Percentiles rank a stretch among this genome's conserved stretches.
These are phyloP conservation scores for Strix aluco DNA, from an alignment of 2,113 vertebrate genomes.

Conservation along the genomic window DNA sequence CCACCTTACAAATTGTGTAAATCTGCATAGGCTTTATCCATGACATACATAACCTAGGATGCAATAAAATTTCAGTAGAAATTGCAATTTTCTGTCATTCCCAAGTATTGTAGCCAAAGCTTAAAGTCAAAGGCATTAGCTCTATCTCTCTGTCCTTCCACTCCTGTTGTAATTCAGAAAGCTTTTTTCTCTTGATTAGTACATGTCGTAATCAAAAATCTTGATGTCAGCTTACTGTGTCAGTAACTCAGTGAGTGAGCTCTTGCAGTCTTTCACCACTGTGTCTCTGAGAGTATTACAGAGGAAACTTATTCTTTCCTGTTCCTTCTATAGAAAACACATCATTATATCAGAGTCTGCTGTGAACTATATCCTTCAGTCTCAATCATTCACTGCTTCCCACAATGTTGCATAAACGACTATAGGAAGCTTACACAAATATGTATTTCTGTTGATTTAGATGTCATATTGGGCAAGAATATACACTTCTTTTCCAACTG, in stretches of 20 bases:
- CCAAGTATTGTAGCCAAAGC: neutral
- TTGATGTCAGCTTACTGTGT: neutral
- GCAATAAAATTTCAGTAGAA: neutral
- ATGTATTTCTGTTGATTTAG: neutral
- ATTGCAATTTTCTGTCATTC: neutral
- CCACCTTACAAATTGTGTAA: neutral
- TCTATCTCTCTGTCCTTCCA: neutral
- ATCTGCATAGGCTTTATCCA: neutral
- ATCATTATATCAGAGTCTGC: neutral
- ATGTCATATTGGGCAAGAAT: neutral
- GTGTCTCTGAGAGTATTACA: neutral
- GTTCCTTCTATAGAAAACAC: neutral
- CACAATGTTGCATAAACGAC: neutral
- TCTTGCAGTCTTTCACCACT: neutral
- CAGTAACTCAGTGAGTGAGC: neutral
- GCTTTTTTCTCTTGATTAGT: neutral
- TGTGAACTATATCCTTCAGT: neutral
- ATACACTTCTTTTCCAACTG: neutral
- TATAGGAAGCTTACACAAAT: neutral
- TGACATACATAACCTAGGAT: neutral
- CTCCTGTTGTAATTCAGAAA: neutral
- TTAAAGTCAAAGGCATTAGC: neutral
- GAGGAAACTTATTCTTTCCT: neutral
- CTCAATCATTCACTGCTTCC: neutral
- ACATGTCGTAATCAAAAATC: neutral